Conservation (phyloP, 2,888 invertebrate species). For the Thereva nobilitata region DNA sequence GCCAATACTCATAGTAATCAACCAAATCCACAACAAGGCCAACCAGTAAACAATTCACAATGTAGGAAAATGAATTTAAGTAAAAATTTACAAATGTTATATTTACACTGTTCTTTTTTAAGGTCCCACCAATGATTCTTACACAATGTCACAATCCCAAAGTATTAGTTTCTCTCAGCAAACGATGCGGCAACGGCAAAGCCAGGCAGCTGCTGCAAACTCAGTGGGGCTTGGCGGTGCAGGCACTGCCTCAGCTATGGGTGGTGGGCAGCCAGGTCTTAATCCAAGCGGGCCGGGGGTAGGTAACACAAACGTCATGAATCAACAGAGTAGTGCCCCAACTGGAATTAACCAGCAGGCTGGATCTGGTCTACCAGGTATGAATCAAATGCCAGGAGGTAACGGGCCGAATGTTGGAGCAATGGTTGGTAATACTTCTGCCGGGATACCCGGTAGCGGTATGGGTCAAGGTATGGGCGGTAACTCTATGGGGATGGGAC, state of each 20-base stretch:
- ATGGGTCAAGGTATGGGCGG: conserved; percentile 46
- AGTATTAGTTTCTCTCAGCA: conserved; percentile 83
- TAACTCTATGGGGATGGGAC: conserved; percentile 49
- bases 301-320: conserved; percentile 41
- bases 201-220: conserved; percentile 57
- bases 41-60: conserved; percentile 55
- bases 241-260: conserved; percentile 44
- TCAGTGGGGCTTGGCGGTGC: conserved; percentile 48
- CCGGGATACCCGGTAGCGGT: conserved; percentile 24
- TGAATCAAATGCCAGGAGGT: conserved; percentile 37
- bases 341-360: conserved; percentile 30
- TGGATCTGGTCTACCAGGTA: conserved; percentile 27
- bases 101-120: conserved; percentile 4
- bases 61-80: conserved; percentile 45
- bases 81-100: neutral
- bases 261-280: conserved; percentile 44
- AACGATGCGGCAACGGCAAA: conserved; percentile 52
- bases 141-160: conserved; percentile 81
- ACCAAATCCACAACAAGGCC: conserved; percentile 50
- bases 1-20: conserved; percentile 37
- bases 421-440: conserved; percentile 15
- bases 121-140: conserved; percentile 60
- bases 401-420: conserved; percentile 33
- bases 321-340: conserved; percentile 29
- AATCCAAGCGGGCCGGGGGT: conserved; percentile 44